Base-by-base conservation (phyloP, 1,140 invertebrate species). In the Brachionus angularis region DNA sequence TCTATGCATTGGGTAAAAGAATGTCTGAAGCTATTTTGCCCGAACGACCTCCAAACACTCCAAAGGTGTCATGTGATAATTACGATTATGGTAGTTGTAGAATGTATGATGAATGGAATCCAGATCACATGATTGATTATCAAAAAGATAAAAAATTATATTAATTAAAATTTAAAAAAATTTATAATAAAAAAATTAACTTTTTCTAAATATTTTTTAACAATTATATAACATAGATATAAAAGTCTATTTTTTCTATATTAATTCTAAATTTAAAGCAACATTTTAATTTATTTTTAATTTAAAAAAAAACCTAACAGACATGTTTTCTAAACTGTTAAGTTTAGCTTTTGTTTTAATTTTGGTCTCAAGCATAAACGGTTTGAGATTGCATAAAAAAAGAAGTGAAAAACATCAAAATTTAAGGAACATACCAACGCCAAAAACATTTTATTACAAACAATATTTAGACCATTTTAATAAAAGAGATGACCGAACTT, bases 81-180 rank as follows among this genome's bases (percentile, higher is more conserved):
- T 80, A 77, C 70, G 76, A 78, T 25, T 74, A 76, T 44, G 79
- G 79, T 2, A 79, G 78, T 53, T 80, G 79, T 72, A 73, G 79
- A 3, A 79, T 78, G 78, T 80, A 80, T 62, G 79, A 80, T 52
- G 79, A 80, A 71, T 80, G 79, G 79, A 76, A 76, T 42, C 77
- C 78, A 67, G 77, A 78, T 27, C 76, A 78, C 53, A 36, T 79
- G 46, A 53, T 79, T 39, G 77, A 80, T n/a, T 80, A 79, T 61
- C 64, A 76, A 47, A 58, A 72, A 67, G 42, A 47, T 12, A 50
- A 47, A 31, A 49, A 67, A 67, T 31, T 12, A 14, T 67, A 50
- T 47, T 67, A 47, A 47, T 42, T 16, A 42, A 42, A 42, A 42
- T 42, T 42, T 10, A 42, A 42, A 42, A 10, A 42, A 67, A 18